Conservation (phyloP, 2,113 vertebrate genomes). For the Numenius arquata region DNA sequence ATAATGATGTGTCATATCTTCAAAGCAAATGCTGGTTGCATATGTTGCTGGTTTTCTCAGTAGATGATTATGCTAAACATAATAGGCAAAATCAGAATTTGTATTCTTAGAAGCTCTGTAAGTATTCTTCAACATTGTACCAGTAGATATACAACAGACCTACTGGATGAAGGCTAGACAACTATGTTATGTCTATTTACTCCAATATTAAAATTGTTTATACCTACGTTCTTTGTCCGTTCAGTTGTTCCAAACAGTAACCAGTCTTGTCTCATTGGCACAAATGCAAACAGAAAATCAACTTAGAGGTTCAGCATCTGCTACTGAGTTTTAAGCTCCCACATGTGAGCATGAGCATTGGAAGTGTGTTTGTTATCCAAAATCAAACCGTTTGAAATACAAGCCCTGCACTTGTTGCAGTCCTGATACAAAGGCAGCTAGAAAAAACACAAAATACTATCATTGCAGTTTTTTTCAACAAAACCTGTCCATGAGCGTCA, state of each 20-base stretch:
- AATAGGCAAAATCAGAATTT: not conserved
- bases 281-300: not conserved
- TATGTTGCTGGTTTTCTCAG: constrained; percentile 4
- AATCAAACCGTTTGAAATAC: not conserved
- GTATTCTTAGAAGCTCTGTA: not conserved
- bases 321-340: not conserved
- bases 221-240: not conserved
- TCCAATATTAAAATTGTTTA: not conserved
- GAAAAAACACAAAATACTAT: not conserved
- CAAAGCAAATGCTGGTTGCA: constrained; percentile 19
- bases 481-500: not conserved
- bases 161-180: not conserved
- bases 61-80: not conserved
- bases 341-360: not conserved
- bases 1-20: constrained; percentile 32
- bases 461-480: not conserved
- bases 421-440: not conserved
- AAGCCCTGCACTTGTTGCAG: not conserved
- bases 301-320: not conserved
- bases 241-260: not conserved
- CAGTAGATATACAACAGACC: not conserved
- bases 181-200: not conserved
- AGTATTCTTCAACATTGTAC: not conserved
- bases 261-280: not conserved
- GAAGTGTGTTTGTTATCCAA: not conserved